Conservation (phyloP, 2,888 invertebrate species). For the Caenorhabditis angaria region DNA sequence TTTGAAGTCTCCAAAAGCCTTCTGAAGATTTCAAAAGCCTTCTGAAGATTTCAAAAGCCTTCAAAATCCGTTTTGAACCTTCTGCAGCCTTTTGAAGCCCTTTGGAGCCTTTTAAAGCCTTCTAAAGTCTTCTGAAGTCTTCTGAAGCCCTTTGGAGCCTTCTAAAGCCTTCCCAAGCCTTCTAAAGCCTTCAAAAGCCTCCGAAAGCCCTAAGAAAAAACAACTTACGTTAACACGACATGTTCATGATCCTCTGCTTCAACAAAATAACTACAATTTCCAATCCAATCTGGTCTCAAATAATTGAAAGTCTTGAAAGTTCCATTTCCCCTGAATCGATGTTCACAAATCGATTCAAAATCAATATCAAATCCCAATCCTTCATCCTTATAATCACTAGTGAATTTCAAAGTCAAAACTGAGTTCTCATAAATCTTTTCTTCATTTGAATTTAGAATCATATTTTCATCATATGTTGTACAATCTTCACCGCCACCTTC, state of each 20-base stretch:
- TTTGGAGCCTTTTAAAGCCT: no score
- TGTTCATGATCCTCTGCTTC: neutral
- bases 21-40: no score
- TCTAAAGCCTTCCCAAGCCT: no score
- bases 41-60: no score
- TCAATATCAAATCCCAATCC: neutral
- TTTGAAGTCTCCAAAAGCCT: no score
- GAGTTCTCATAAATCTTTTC: neutral
- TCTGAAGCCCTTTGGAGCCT: no score
- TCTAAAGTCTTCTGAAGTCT: no score
- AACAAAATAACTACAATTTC: neutral
- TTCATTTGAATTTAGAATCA: neutral
- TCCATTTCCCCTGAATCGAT: neutral
- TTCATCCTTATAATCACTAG: neutral
- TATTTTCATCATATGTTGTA: constrained; percentile 8
- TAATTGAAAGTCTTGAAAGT: neutral
- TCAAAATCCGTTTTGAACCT: no score
- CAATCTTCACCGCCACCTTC: constrained; percentile 24
- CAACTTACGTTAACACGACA: no score
- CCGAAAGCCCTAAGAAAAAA: no score
- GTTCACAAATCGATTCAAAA: neutral
- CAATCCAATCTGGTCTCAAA: neutral
- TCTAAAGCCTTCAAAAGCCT: no score
- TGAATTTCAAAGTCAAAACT: neutral
- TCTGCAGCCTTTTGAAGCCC: no score